These are phyloP conservation scores for Plutomurus gul DNA, from an alignment of 1,140 invertebrate genomes.

Conservation along the genomic window DNA sequence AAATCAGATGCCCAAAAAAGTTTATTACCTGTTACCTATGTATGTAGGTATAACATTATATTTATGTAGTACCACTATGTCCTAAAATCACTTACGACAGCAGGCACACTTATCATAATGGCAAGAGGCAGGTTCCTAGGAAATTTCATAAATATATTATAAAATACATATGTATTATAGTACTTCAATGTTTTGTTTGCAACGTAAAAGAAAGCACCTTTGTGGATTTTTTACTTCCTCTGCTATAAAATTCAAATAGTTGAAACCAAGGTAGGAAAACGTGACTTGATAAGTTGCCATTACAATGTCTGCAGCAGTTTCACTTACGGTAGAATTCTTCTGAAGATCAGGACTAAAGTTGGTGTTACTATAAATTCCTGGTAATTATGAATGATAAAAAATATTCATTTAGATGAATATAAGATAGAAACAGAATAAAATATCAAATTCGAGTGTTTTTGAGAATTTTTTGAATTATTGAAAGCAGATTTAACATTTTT, in stretches of 20 bases:
- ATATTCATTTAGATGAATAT: too few relatives aligned
- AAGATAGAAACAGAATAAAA: too few relatives aligned
- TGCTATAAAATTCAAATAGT: constrained; percentile 90
- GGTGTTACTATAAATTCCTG: not conserved
- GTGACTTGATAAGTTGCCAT: not conserved
- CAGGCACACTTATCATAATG: not conserved
- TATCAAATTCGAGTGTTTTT: too few relatives aligned
- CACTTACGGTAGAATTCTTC: too few relatives aligned
- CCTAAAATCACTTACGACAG: not conserved
- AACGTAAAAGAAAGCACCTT: constrained; percentile 63
- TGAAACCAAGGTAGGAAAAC: constrained; percentile 94
- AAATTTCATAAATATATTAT: not conserved
- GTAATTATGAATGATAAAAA: not conserved
- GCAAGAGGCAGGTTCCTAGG: not conserved
- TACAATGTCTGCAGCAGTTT: not conserved
- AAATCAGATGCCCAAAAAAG: too few relatives aligned
- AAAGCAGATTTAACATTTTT: too few relatives aligned
- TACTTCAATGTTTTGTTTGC: not conserved
- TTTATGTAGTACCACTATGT: too few relatives aligned
- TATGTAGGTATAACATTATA: too few relatives aligned
- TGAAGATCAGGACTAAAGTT: not conserved
- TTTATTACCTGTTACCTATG: too few relatives aligned
- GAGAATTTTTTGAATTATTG: too few relatives aligned
- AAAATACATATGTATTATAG: not conserved
- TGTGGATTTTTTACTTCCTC: constrained; percentile 91